Base-by-base conservation (phyloP, 2,888 invertebrate species). In the Ditula angustiorana region DNA sequence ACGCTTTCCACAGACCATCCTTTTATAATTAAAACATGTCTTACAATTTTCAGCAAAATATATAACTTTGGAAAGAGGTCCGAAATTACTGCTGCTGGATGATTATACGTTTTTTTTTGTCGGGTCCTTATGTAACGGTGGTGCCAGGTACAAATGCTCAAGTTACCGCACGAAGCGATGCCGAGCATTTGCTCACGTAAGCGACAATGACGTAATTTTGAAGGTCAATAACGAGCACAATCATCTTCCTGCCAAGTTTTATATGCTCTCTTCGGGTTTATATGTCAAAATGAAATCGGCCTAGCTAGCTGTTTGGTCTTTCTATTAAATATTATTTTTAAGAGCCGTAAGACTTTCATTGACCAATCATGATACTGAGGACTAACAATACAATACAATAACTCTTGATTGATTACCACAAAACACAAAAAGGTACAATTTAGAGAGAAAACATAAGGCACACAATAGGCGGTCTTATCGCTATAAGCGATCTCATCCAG, bases 91-190 rank as follows among this genome's bases (percentile, higher is more conserved):
- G 26, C 33, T 73, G 47, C 69, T 72, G 44, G 59, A 76, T 3
- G 71, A 72, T 1, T 76, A 78, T 41, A 71, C 79, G 0, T 81
- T 68, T 62, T 74, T 68, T 28, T 75, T 70, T 47, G 67, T 63
- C 13, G 66, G 69, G 2, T 11, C 16, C 0, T 58, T 71, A 2
- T 35, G 69, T 4, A 49, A 67, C 5, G 72, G 72, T 3, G 74
- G 73, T 3, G 71, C 63, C n/a, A 69, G 76, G 11, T 78, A 78
- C 56, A 68, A 60, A 0, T 82, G 80, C 53, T 77, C 77, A 2
- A 71, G 69, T 41, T 61, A 62, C 5, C 61, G 64, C 19, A 72
- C 71, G 23, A 74, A 71, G 55, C 67, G 70, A 1, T 80, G 81
- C 58, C 75, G 70, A 44, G 76, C 79, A 0, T 74, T 70, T 46